Evolutionary conservation across 30 jellyfish, hydroid and myxozoan genomes (phyloP).

Genomic region (Turritopsis dohrnii): DNA sequence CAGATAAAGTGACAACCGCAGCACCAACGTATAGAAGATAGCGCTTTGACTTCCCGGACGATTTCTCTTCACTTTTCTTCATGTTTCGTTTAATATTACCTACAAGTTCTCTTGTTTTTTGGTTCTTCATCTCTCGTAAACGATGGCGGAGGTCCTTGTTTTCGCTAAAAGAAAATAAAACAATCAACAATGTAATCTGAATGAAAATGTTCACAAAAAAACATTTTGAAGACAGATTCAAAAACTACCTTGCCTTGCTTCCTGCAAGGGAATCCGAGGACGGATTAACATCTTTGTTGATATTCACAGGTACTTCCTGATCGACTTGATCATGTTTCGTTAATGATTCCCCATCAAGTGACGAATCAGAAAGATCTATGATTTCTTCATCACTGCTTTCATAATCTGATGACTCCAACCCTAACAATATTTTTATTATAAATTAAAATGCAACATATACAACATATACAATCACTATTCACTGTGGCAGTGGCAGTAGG

Average conservation of each 20-base stretch:
- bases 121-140: slow-evolving; percentile 53
- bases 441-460: neutral
- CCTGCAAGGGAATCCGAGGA: neutral
- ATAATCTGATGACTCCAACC: slow-evolving; percentile 50
- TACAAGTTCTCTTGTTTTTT: slow-evolving; percentile 61
- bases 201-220: neutral
- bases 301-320: neutral
- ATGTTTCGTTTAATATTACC: slow-evolving; percentile 54
- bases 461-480: neutral
- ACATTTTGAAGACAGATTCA: neutral
- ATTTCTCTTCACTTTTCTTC: slow-evolving; percentile 49
- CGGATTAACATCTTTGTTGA: neutral
- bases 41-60: slow-evolving; percentile 45
- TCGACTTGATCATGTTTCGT: neutral
- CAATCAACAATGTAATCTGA: neutral
- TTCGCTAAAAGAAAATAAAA: neutral
- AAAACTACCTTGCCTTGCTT: slow-evolving; percentile 80
- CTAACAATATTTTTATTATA: slow-evolving; percentile 28
- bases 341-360: slow-evolving; percentile 23
- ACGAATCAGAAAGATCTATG: slow-evolving; percentile 55
- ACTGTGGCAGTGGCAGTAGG: too few species aligned
- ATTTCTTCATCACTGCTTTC: slow-evolving; percentile 62
- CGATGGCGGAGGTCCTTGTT: slow-evolving; percentile 57
- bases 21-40: slow-evolving; percentile 19
- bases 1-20: slow-evolving; percentile 3